Evolutionary conservation across 2,888 invertebrate genomes (phyloP), one percentile per base, ranked within the genome.

Genomic region (Automeris io): DNA sequence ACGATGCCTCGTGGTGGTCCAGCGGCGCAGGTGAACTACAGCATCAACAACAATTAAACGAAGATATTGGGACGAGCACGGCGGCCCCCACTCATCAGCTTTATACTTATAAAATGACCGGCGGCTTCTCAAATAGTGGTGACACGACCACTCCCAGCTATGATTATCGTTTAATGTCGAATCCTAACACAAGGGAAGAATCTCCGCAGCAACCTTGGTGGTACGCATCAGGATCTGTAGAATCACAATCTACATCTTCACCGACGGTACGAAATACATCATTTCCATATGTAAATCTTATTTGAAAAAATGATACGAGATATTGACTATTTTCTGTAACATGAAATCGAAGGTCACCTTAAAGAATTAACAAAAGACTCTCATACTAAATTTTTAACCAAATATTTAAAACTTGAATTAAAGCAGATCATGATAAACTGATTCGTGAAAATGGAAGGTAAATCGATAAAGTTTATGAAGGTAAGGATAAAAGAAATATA

Each of bases 51-150:
- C 85, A 85, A 69, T 54, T 83, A 55, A 80, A 81, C 67, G 86
- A 87, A 46, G 83, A 85, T 44, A 79, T 83, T 33, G 82, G 85
- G 25, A 70, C 81, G 48, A 83, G 80, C 46, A 81, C 82, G 42
- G 79, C 82, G 16, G 69, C 81, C 39, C 65, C 88, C 47, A 83
- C 87, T 62, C 93, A 93, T 70, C 94, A 94, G 78, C 88, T 94
- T 57, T 94, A 94, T 74, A 91, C 92, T 47, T 95, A 95, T 78
- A 95, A 94, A 89, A 94, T 95, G 93, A 92, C 93, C 63, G 92
- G 92, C 74, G 93, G 92, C 74, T 94, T 94, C 88, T 90, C 93
- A 62, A 81, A 91, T 90, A 78, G 91, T 89, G 66, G 89, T 82
- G 85, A 91, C 88, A 78, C 88, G 75, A 88, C 91, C 43, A 89